phyloP scores from a whole-genome alignment of 2,113 vertebrate genomes.

The Rhea americana region DNA sequence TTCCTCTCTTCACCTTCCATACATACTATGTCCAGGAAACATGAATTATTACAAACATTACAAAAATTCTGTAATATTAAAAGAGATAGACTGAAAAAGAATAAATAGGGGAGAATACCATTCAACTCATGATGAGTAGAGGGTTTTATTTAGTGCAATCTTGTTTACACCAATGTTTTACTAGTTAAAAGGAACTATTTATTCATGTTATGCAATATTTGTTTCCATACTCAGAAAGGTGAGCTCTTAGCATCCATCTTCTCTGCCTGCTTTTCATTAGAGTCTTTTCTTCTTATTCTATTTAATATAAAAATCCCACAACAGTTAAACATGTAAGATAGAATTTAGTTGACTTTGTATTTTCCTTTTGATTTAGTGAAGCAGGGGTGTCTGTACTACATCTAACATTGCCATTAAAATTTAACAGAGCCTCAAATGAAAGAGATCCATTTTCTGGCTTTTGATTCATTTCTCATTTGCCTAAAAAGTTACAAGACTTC shows the following conservation, averaged over 20 bases:
- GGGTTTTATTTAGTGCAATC: background rate
- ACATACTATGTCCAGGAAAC: background rate
- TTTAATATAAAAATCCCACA: background rate
- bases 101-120: background rate
- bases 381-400: background rate
- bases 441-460: conserved; percentile 26
- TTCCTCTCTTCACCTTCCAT: background rate
- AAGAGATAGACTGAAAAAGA: background rate
- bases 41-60: background rate
- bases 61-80: background rate
- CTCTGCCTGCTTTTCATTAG: background rate
- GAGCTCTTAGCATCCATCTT: background rate
- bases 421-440: conserved; percentile 45
- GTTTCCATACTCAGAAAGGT: background rate
- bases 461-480: conserved; percentile 58
- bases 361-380: conserved; percentile 30
- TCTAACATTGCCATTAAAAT: conserved; percentile 42
- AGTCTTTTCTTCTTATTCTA: background rate
- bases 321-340: background rate
- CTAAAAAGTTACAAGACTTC: conserved; percentile 39
- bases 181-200: background rate
- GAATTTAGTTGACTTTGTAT: background rate
- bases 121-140: background rate
- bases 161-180: background rate
- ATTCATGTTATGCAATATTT: background rate